Conservation (phyloP, 2,888 invertebrate species). For the Eupithecia centaureata region DNA sequence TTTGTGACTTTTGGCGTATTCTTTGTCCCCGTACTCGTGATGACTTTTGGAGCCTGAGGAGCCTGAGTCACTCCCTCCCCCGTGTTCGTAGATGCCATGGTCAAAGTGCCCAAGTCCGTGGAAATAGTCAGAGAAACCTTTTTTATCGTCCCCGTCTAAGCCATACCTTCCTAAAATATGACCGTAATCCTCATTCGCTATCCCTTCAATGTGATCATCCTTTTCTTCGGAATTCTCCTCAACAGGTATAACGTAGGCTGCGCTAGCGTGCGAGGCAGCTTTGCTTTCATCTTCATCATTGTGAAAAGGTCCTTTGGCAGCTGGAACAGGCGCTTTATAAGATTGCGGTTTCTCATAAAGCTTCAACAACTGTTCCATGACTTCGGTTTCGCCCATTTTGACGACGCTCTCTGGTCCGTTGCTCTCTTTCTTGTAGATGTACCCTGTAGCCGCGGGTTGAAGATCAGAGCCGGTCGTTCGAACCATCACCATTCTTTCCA, state of each 20-base stretch:
- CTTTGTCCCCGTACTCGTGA: constrained; percentile 80
- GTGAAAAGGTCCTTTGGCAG: constrained; percentile 60
- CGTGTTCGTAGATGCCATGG: constrained; percentile 62
- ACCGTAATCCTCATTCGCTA: constrained; percentile 67
- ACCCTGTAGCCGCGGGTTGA: constrained; percentile 84
- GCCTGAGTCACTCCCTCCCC: constrained; percentile 72
- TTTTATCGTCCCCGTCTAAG: constrained; percentile 64
- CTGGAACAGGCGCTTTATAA: constrained; percentile 63
- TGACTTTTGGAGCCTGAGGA: constrained; percentile 70
- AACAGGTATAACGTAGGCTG: constrained; percentile 67
- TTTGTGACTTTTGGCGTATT: constrained; percentile 75
- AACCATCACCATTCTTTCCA: constrained; percentile 82
- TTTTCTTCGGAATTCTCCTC: constrained; percentile 63
- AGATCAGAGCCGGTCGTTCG: constrained; percentile 84
- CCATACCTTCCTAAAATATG: constrained; percentile 64
- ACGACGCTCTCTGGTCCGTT: constrained; percentile 77
- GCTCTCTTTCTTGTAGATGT: constrained; percentile 80
- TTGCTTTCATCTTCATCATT: constrained; percentile 61
- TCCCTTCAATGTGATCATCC: constrained; percentile 58
- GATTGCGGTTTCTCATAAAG: constrained; percentile 67
- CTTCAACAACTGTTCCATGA: constrained; percentile 73
- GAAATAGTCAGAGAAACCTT: constrained; percentile 68
- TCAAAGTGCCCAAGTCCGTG: constrained; percentile 62
- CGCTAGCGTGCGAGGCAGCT: constrained; percentile 59
- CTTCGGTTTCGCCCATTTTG: constrained; percentile 74